Percentiles rank a stretch among this genome's conserved stretches.
phyloP scores from a whole-genome alignment of 2,888 invertebrate species.

The Polylopha cassiicola region DNA sequence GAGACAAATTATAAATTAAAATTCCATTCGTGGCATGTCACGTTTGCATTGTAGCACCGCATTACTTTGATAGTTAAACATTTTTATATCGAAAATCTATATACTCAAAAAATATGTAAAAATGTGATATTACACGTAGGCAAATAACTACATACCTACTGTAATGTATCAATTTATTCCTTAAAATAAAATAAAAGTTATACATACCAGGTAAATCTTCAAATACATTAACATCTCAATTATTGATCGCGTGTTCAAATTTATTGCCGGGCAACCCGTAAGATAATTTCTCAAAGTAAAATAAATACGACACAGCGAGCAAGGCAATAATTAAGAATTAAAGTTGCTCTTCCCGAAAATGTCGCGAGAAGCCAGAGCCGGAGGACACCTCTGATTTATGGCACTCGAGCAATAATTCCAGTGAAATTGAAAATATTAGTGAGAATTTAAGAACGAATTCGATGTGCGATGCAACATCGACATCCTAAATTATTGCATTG shows the following conservation, averaged over 20 bases:
- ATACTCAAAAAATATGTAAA: no score
- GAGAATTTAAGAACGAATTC: slow-evolving; percentile 46
- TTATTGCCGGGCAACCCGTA: slow-evolving; percentile 41
- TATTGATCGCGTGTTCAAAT: slow-evolving; percentile 54
- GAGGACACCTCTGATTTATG: slow-evolving; percentile 57
- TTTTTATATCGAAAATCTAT: no score
- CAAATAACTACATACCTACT: no score
- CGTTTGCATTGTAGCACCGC: slow-evolving; percentile 9
- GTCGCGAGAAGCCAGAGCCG: slow-evolving; percentile 48
- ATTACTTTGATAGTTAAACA: background rate
- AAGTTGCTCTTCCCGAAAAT: slow-evolving; percentile 59
- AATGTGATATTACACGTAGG: no score
- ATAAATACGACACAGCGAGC: slow-evolving; percentile 57
- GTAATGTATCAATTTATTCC: no score
- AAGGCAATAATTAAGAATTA: slow-evolving; percentile 69
- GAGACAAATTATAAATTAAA: slow-evolving; percentile 65
- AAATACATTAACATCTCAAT: slow-evolving; percentile 52
- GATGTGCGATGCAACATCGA: slow-evolving; percentile 40
- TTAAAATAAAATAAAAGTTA: background rate
- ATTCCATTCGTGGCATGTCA: slow-evolving; percentile 40
- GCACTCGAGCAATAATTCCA: slow-evolving; percentile 52
- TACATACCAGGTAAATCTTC: slow-evolving; percentile 4
- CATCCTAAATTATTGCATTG: slow-evolving; percentile 32
- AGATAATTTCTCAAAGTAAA: slow-evolving; percentile 59
- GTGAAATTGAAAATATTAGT: slow-evolving; percentile 57